Percentiles rank a stretch among this genome's conserved stretches.
phyloP scores from a whole-genome alignment of 2,113 vertebrate genomes.

The Lipotes vexillifer region DNA sequence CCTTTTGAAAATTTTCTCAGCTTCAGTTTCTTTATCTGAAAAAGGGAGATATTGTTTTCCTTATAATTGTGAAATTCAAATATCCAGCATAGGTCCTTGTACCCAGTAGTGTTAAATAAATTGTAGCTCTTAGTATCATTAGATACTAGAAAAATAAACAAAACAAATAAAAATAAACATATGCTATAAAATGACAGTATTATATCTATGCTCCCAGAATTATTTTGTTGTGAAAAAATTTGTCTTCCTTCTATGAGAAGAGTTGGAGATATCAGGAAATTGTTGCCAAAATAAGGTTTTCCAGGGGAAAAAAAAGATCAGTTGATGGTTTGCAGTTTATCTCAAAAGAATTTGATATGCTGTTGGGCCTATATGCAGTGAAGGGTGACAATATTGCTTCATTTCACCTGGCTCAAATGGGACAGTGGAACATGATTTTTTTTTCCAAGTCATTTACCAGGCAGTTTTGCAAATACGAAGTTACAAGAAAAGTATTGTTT shows the following conservation, averaged over 20 bases:
- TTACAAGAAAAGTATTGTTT: neutral
- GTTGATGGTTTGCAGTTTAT: constrained; percentile 64
- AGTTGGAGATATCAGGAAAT: neutral
- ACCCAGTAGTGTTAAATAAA: neutral
- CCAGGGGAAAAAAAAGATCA: constrained; percentile 22
- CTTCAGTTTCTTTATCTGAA: neutral
- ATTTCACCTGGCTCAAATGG: constrained; percentile 68
- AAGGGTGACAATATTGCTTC: constrained; percentile 66
- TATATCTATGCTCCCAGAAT: neutral
- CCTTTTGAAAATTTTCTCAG: neutral
- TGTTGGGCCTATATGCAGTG: constrained; percentile 43
- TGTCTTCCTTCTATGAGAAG: neutral
- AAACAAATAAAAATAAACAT: neutral
- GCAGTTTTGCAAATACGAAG: constrained; percentile 45
- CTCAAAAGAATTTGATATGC: constrained; percentile 63
- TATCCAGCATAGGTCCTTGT: neutral
- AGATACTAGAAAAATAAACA: neutral
- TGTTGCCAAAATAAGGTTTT: constrained; percentile 61
- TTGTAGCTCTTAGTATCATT: neutral
- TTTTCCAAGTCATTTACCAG: constrained; percentile 72
- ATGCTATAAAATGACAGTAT: neutral
- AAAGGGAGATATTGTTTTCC: neutral
- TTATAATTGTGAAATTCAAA: neutral
- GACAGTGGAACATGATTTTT: constrained; percentile 22
- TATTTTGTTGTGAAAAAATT: neutral